Percentiles rank a stretch among this genome's conserved stretches.
These are phyloP conservation scores for Yasuhikotakia modesta DNA, from an alignment of 2,797 vertebrate species.

Conservation along the genomic window DNA sequence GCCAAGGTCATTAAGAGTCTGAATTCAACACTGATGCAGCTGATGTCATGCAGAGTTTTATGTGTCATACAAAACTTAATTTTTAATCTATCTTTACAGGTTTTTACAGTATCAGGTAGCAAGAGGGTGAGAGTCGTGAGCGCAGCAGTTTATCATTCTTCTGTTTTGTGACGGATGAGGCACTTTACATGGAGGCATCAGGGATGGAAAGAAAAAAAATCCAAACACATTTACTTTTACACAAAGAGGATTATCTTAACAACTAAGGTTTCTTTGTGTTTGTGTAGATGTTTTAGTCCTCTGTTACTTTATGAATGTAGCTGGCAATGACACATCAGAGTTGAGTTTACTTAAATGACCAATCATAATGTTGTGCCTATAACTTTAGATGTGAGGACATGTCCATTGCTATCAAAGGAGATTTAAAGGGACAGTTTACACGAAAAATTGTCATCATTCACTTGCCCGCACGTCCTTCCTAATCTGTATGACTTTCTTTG, in stretches of 20 bases:
- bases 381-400: slow-evolving; percentile 34
- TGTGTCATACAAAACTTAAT: no score
- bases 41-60: no score
- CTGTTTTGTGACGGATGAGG: slow-evolving; percentile 57
- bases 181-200: slow-evolving; percentile 73
- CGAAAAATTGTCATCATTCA: neutral
- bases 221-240: slow-evolving; percentile 47
- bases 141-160: slow-evolving; percentile 70
- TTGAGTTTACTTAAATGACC: slow-evolving; percentile 41
- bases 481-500: neutral
- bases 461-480: no score
- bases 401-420: slow-evolving; percentile 12
- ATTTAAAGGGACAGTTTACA: neutral
- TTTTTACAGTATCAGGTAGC: neutral
- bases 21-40: no score
- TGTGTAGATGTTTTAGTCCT: slow-evolving; percentile 57
- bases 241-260: slow-evolving; percentile 65
- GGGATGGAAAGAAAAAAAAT: slow-evolving; percentile 46
- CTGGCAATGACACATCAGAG: slow-evolving; percentile 57
- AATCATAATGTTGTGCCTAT: slow-evolving; percentile 51
- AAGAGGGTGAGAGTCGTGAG: slow-evolving; percentile 60
- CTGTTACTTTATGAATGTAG: slow-evolving; percentile 62
- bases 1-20: no score
- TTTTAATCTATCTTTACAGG: slow-evolving; percentile 1
- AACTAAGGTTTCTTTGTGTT: slow-evolving; percentile 71